Evolutionary conservation across 1,140 invertebrate genomes (phyloP).

Genomic region (Vanessa atalanta): DNA sequence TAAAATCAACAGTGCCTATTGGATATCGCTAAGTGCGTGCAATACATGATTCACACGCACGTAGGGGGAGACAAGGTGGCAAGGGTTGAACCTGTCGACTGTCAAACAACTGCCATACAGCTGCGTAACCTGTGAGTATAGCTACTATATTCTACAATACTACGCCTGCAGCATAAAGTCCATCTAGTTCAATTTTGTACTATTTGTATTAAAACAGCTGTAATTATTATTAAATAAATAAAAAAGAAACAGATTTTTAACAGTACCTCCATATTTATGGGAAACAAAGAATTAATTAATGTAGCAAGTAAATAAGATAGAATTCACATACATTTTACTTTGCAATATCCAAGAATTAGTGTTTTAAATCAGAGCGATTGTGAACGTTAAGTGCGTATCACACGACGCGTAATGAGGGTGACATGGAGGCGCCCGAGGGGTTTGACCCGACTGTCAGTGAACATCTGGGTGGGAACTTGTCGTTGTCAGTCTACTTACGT

Average conservation of each 20-base stretch:
- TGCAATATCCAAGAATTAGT: not conserved
- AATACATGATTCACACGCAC: conserved; percentile 9
- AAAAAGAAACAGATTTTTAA: too few species aligned
- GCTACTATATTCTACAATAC: not conserved
- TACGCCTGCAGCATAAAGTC: too few species aligned
- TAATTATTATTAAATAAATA: too few species aligned
- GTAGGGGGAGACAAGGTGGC: not conserved
- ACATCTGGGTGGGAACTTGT: conserved; percentile 36
- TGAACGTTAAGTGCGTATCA: conserved; percentile 32
- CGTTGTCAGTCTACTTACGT: conserved; percentile 31
- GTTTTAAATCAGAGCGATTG: conserved; percentile 18
- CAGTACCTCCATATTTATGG: too few species aligned
- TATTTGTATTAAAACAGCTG: too few species aligned
- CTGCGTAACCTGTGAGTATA: not conserved
- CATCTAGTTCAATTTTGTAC: too few species aligned
- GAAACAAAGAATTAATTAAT: not conserved
- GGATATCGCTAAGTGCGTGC: conserved; percentile 19
- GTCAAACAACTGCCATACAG: conserved; percentile 22
- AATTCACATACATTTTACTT: not conserved
- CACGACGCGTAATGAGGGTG: conserved; percentile 39
- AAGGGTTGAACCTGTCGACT: conserved; percentile 20
- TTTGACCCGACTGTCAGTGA: conserved; percentile 32
- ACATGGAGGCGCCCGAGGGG: conserved; percentile 32
- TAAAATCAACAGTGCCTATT: not conserved
- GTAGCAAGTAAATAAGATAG: not conserved